These are phyloP conservation scores for Eulithis prunata DNA, from an alignment of 2,888 invertebrate genomes.

Conservation along the genomic window DNA sequence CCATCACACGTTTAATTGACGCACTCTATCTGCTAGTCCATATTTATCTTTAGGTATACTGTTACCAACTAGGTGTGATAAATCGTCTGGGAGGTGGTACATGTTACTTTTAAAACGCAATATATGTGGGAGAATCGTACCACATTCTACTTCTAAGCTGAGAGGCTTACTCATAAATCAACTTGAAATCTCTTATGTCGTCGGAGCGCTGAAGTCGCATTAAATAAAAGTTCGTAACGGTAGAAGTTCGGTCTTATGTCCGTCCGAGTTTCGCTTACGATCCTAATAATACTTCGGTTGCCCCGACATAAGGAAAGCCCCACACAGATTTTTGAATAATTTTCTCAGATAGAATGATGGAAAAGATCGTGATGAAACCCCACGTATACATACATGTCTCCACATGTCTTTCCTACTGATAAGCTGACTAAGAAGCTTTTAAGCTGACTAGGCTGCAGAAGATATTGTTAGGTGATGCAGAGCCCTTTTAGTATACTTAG, in stretches of 20 bases:
- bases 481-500: too few species aligned
- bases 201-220: constrained; percentile 58
- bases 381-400: too few species aligned
- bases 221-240: constrained; percentile 74
- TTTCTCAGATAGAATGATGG: not conserved
- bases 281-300: constrained; percentile 8
- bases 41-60: too few species aligned
- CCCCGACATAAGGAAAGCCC: not conserved
- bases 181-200: constrained; percentile 62
- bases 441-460: too few species aligned
- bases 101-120: constrained; percentile 39
- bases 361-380: not conserved
- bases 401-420: too few species aligned
- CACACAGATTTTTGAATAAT: not conserved
- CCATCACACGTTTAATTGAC: constrained; percentile 29
- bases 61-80: too few species aligned
- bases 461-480: too few species aligned
- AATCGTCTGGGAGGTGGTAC: not conserved
- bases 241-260: constrained; percentile 67
- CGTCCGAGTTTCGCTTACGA: constrained; percentile 44
- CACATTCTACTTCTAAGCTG: constrained; percentile 43
- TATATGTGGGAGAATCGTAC: constrained; percentile 32
- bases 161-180: constrained; percentile 59
- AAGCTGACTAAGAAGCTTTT: too few species aligned
- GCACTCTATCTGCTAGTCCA: not conserved